phyloP scores from a whole-genome alignment of 1,140 invertebrate species.

The Bathynomus jamesi region DNA sequence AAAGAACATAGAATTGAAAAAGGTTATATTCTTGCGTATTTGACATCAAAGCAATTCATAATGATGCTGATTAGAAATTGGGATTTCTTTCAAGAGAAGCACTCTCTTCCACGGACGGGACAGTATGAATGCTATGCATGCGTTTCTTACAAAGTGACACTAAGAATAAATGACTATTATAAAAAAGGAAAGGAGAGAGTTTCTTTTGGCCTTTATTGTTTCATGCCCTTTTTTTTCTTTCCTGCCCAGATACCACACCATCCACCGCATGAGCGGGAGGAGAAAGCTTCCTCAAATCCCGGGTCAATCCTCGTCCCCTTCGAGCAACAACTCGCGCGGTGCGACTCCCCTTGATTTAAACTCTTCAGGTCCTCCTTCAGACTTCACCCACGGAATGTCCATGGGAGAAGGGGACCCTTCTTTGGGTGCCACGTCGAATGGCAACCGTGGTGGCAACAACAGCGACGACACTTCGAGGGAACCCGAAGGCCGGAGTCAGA shows the following conservation, averaged over 20 bases:
- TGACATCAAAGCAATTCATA: too few relatives aligned
- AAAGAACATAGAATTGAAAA: too few relatives aligned
- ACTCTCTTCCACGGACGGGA: too few relatives aligned
- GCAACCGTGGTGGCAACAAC: not conserved
- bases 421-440: not conserved
- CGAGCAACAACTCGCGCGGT: not conserved
- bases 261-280: slow-evolving; percentile 39
- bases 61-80: too few relatives aligned
- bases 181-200: too few relatives aligned
- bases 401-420: not conserved
- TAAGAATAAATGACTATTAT: too few relatives aligned
- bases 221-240: not conserved
- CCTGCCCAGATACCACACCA: slow-evolving; percentile 37
- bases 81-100: too few relatives aligned
- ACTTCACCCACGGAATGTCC: not conserved
- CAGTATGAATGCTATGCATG: too few relatives aligned
- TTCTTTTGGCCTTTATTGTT: not conserved
- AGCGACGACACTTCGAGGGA: slow-evolving; percentile 25
- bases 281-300: slow-evolving; percentile 35
- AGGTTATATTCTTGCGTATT: too few relatives aligned
- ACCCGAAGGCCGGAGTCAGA: slow-evolving; percentile 38
- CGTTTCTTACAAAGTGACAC: too few relatives aligned
- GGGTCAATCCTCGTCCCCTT: not conserved
- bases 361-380: not conserved
- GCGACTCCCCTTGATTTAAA: not conserved